Evolutionary conservation across 2,888 invertebrate species (phyloP).

Genomic region (Sinotaia quadrata): DNA sequence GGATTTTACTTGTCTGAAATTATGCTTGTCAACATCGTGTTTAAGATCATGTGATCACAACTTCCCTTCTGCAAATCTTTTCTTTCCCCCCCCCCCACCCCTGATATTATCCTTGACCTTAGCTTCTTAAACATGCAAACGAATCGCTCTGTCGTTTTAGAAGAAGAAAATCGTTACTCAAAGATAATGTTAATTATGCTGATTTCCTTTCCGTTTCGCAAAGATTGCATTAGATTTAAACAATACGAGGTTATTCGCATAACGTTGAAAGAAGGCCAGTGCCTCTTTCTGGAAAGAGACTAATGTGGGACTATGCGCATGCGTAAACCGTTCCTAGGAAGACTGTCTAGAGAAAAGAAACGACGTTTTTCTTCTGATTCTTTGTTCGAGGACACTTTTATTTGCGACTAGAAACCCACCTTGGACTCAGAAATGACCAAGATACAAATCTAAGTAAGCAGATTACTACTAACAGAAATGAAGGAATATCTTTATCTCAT

Average conservation of each 20-base stretch:
- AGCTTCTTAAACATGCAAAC: too few species aligned
- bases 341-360: constrained; percentile 18
- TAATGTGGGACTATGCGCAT: constrained; percentile 19
- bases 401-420: not conserved
- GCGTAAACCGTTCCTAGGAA: constrained; percentile 23
- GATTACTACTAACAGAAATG: too few species aligned
- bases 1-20: not conserved
- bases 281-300: constrained; percentile 28
- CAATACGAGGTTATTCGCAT: too few species aligned
- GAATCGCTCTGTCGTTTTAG: too few species aligned
- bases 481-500: too few species aligned
- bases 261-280: constrained; percentile 2
- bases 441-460: too few species aligned
- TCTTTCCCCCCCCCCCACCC: too few species aligned
- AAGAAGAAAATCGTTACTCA: too few species aligned
- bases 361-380: constrained; percentile 25
- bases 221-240: too few species aligned
- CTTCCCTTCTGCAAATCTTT: constrained; percentile 15
- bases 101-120: constrained; percentile 23
- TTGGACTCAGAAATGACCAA: constrained; percentile 17
- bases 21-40: constrained; percentile 27
- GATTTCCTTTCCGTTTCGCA: too few species aligned
- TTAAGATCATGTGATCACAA: constrained; percentile 27
- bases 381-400: constrained; percentile 21
- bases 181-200: too few species aligned